phyloP scores from a whole-genome alignment of 2,888 invertebrate species.

The Chloromyia formosa region DNA sequence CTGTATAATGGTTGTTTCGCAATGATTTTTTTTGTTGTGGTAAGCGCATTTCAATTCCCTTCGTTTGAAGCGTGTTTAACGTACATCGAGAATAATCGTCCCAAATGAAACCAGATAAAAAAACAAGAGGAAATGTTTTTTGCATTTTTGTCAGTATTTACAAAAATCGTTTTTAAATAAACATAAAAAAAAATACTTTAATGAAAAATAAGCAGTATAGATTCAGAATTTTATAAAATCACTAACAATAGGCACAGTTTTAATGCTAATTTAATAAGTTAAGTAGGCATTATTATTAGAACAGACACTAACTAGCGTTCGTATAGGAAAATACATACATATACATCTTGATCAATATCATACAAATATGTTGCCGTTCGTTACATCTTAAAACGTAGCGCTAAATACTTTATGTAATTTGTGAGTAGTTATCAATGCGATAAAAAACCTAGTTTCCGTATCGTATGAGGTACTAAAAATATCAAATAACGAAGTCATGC shows the following conservation, averaged over 20 bases:
- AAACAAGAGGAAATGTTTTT: background rate
- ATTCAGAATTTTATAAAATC: constrained; percentile 13
- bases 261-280: background rate
- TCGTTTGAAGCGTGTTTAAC: too few relatives aligned
- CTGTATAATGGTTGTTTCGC: too few relatives aligned
- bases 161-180: background rate
- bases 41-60: too few relatives aligned
- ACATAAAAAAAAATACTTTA: background rate
- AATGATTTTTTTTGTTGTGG: too few relatives aligned
- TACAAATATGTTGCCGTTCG: background rate
- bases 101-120: too few relatives aligned
- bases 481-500: too few relatives aligned
- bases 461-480: too few relatives aligned
- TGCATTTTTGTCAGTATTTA: background rate
- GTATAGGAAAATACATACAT: too few relatives aligned
- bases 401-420: background rate
- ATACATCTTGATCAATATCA: background rate
- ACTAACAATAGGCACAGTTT: background rate
- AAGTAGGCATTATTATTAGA: background rate
- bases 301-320: too few relatives aligned
- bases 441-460: too few relatives aligned
- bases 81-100: too few relatives aligned
- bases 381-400: background rate
- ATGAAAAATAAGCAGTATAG: background rate
- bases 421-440: too few relatives aligned